phyloP scores from a whole-genome alignment of 1,140 invertebrate species.

The Halesus radiatus region DNA sequence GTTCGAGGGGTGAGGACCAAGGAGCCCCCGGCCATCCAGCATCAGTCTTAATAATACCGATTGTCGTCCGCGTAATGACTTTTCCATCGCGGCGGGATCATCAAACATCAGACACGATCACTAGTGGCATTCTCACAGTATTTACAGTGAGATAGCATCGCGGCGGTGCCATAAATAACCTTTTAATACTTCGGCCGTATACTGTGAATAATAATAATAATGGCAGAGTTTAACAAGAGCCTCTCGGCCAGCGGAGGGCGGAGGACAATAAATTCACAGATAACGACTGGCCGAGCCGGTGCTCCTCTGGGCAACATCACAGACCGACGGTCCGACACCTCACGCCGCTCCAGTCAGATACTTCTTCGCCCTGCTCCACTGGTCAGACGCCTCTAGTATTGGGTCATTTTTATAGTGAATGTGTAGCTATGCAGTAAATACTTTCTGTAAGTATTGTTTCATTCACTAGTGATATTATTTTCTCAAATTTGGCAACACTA shows the following conservation, averaged over 20 bases:
- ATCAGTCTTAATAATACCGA: slow-evolving; percentile 5
- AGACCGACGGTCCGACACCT: neutral
- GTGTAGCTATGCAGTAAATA: too few species aligned
- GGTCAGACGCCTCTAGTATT: too few species aligned
- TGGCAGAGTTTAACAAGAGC: slow-evolving; percentile 40
- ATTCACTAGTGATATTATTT: too few species aligned
- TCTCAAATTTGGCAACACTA: too few species aligned
- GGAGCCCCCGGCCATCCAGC: neutral
- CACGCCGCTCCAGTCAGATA: neutral
- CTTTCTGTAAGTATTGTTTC: too few species aligned
- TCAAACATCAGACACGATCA: slow-evolving; percentile 35
- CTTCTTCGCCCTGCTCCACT: too few species aligned
- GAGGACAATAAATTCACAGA: slow-evolving; percentile 46
- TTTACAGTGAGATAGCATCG: slow-evolving; percentile 44
- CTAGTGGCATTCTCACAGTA: slow-evolving; percentile 45
- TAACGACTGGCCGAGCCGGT: slow-evolving; percentile 38
- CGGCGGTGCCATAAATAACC: slow-evolving; percentile 29
- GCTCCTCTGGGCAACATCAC: slow-evolving; percentile 2
- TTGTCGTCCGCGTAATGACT: neutral
- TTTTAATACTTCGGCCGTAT: slow-evolving; percentile 31
- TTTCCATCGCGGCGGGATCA: slow-evolving; percentile 12
- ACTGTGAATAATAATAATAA: slow-evolving; percentile 38
- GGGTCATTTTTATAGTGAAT: too few species aligned
- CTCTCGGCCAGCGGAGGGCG: slow-evolving; percentile 23
- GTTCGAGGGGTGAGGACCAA: neutral